A percentile compares a stretch with the other conserved stretches of the same genome.
These are phyloP conservation scores for Burhinus oedicnemus DNA, from an alignment of 2,113 vertebrate genomes.

Conservation along the genomic window DNA sequence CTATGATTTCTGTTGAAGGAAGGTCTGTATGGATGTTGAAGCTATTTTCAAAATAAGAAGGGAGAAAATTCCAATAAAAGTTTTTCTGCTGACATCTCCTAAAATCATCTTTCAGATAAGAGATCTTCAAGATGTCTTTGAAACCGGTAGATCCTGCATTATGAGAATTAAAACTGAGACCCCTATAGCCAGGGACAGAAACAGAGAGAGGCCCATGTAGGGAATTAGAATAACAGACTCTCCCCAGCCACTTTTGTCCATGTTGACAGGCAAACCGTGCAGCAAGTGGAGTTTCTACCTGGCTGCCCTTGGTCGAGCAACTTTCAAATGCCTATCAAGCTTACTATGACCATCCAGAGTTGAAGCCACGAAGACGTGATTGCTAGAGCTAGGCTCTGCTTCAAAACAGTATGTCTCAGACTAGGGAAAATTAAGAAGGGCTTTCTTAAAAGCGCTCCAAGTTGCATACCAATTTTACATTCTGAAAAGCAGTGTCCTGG, in stretches of 20 bases:
- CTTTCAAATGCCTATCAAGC: background rate
- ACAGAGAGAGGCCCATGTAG: background rate
- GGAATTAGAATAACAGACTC: background rate
- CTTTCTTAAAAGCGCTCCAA: background rate
- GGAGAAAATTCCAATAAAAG: background rate
- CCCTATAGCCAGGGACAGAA: background rate
- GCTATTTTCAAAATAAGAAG: background rate
- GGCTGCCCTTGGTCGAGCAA: background rate
- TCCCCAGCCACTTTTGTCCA: background rate
- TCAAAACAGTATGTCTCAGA: background rate
- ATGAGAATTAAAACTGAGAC: background rate
- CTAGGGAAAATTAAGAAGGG: background rate
- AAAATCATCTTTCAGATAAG: background rate
- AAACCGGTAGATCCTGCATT: background rate
- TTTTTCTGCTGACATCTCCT: background rate
- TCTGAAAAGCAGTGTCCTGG: background rate
- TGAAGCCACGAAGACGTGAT: background rate
- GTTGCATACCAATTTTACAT: background rate
- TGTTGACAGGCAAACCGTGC: background rate
- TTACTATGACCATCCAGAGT: background rate
- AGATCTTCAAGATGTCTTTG: background rate
- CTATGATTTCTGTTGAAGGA: background rate
- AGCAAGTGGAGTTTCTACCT: background rate
- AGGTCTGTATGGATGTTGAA: background rate
- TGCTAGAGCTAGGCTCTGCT: background rate